Evolutionary conservation across 2,113 vertebrate species (phyloP), one percentile per base, ranked within the genome.

Genomic region (Nannospalax galili): DNA sequence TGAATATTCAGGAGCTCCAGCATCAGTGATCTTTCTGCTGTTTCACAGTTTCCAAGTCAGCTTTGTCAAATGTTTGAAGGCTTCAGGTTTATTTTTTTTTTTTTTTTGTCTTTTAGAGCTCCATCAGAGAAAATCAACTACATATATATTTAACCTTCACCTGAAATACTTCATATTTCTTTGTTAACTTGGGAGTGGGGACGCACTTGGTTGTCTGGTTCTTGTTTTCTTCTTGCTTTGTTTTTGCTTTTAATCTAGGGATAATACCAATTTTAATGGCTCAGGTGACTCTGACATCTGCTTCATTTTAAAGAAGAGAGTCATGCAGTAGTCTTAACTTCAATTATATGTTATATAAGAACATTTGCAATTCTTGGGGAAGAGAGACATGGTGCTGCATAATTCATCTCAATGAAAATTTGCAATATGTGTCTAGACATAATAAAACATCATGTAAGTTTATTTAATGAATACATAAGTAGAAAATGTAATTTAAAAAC

Each of bases 391-490:
- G 58, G 92, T 89, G 28, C 37, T 92, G 70, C 75, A 77, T 96
- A 96, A 92, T 95, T 96, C 75, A 96, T 69, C 17, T 84, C 58
- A 82, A 52, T 84, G 70, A 94, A 95, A 95, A 84, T 88, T 32
- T 88, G 75, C 62, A 81, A 77, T 95, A 81, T 90, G 45, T 96
- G 67, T 96, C 74, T 90, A 91, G 64, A 91, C 79, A 92, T 92
- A 95, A 95, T 89, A 87, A 94, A 95, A 95, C 45, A 84, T 80
- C 77, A 3, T 92, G 4, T 73, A 58, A 58, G 45, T 95, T 94
- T 90, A 90, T 62, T 84, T 92, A 96, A 91, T 87, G 28, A 95
- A 93, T 96, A 42, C 15, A 92, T 58, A 89, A 88, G 74, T 65
- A 80, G 35, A 86, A 75, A 70, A 4, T 17, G 8, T 89, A 91